Conservation (phyloP, 92 coral and sea anemone genomes). For the Siderastrea siderea region DNA sequence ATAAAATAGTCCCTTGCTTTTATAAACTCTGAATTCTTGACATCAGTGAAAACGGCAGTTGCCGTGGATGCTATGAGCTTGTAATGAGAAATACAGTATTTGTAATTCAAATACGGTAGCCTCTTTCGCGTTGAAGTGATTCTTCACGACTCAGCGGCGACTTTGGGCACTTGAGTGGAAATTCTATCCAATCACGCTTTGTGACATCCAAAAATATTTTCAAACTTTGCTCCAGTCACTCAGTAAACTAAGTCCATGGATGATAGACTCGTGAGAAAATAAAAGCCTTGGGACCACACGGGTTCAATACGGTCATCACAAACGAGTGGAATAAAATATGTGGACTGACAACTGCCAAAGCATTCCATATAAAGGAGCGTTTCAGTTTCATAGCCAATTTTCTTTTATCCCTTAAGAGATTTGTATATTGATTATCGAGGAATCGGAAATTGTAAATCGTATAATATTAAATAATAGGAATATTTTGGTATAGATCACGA, state of each 20-base stretch:
- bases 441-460: constrained; percentile 1
- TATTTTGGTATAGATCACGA: background rate
- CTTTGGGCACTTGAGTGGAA: background rate
- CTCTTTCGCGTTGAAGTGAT: constrained; percentile 13
- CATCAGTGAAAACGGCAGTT: background rate
- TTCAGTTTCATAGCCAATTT: background rate
- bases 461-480: constrained; percentile 3
- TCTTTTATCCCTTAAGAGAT: background rate
- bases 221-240: constrained; percentile 16
- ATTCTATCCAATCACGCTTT: background rate
- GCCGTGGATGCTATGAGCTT: background rate
- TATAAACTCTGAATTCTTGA: background rate
- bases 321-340: background rate
- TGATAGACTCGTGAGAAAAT: background rate
- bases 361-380: background rate
- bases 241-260: background rate
- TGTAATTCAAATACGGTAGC: background rate
- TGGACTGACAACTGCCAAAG: background rate
- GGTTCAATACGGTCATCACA: background rate
- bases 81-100: too few relatives aligned
- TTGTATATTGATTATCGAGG: constrained; percentile 4
- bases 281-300: constrained; percentile 12
- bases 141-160: background rate
- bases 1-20: background rate
- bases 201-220: constrained; percentile 6